Evolutionary conservation across 2,888 invertebrate genomes (phyloP).

Genomic region (Eucera pruinosa): DNA sequence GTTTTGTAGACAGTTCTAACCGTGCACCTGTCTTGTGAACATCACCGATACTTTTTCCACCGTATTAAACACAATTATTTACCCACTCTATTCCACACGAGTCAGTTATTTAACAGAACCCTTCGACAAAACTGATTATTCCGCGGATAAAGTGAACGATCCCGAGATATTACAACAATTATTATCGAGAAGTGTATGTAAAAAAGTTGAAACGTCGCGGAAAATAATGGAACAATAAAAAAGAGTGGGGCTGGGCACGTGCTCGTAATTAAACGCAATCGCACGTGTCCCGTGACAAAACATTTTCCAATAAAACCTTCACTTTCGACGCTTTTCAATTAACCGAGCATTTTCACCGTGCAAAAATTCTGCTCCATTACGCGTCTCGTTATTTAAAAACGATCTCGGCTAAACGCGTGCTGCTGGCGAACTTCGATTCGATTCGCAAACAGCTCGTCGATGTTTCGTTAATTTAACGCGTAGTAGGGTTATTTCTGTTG

Average conservation of each 20-base stretch:
- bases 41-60: no score
- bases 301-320: slow-evolving; percentile 24
- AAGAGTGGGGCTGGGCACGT: neutral
- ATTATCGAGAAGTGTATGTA: no score
- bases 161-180: no score
- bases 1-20: no score
- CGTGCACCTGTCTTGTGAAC: no score
- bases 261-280: slow-evolving; percentile 28
- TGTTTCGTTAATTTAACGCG: neutral
- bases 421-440: neutral
- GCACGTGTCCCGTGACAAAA: slow-evolving; percentile 11
- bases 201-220: no score
- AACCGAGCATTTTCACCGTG: slow-evolving; percentile 11
- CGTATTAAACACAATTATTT: no score
- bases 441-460: neutral
- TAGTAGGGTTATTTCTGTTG: no score
- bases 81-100: no score
- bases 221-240: slow-evolving; percentile 3
- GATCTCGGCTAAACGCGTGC: neutral
- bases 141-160: no score
- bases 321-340: slow-evolving; percentile 22
- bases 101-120: no score
- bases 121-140: no score
- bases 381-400: slow-evolving; percentile 2
- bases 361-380: slow-evolving; percentile 17